A percentile compares a stretch with the other conserved stretches of the same genome.
Evolutionary conservation across 2,797 vertebrate species (phyloP).

Genomic region (Phalloptychus januarius): DNA sequence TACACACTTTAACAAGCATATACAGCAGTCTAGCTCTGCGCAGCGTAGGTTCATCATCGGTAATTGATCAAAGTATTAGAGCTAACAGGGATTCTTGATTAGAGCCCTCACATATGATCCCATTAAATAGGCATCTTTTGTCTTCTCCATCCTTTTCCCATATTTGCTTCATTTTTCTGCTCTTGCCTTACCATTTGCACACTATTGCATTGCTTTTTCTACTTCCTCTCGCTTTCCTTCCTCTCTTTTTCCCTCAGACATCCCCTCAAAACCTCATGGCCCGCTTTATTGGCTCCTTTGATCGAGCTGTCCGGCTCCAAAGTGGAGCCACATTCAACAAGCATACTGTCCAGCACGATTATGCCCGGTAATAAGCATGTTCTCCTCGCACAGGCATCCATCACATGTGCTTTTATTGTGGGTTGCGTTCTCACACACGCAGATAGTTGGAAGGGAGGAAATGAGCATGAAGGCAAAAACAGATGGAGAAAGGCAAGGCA

Average conservation of each 20-base stretch:
- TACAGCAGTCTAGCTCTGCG: conserved; percentile 14
- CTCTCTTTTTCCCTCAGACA: conserved; percentile 32
- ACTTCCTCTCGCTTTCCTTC: conserved; percentile 22
- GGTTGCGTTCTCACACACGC: conserved; percentile 13
- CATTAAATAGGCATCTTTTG: conserved; percentile 25
- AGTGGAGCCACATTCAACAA: conserved; percentile 20
- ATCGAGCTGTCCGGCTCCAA: conserved; percentile 49
- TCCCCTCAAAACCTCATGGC: conserved; percentile 52
- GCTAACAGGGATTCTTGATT: conserved; percentile 53
- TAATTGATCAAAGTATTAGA: conserved; percentile 72
- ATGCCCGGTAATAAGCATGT: conserved; percentile 18
- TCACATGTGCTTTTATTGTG: conserved; percentile 33
- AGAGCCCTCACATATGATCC: conserved; percentile 34
- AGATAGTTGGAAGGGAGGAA: conserved; percentile 55
- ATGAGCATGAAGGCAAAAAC: conserved; percentile 52
- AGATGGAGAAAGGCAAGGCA: conserved; percentile 48
- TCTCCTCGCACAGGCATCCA: conserved; percentile 46
- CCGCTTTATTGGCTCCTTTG: conserved; percentile 64
- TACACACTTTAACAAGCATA: conserved; percentile 23
- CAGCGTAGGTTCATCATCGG: conserved; percentile 63
- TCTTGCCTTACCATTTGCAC: conserved; percentile 25
- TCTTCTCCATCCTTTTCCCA: conserved; percentile 28
- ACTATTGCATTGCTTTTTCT: conserved; percentile 22
- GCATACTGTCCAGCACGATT: conserved; percentile 37
- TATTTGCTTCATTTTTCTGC: conserved; percentile 35